Evolutionary conservation across 2,797 vertebrate genomes (phyloP), one percentile per base, ranked within the genome.

Genomic region (Setipinna tenuifilis): DNA sequence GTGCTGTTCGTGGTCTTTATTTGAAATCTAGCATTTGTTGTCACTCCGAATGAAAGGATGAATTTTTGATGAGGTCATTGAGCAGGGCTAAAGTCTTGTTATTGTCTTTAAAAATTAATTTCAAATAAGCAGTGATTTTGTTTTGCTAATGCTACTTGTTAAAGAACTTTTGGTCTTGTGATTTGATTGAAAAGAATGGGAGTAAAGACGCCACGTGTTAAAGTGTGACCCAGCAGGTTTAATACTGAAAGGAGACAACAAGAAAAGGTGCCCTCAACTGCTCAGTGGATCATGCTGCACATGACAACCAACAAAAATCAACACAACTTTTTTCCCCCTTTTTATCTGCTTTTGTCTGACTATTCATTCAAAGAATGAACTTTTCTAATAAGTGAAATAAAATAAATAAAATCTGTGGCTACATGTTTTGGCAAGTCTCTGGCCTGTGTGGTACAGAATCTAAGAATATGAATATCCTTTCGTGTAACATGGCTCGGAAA

Each of bases 301-400:
- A 19, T 17, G 35, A 78, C 6, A 21, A 17, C 50, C 50, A 54
- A 54, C 50, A n/a, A 41, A 78, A 71, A 14, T 54, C 50, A 59
- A 21, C 28, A 71, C 65, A 41, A 44, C 17, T 6, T 78, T 78
- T 78, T 19, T 68, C 19, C 35, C 12, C 65, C 65, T 78, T 78
- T 44, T 6, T 44, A 78, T 78, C 31, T 21, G 16, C 48, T 54
- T 58, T 82, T 57, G 54, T 83, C 7, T 61, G 21, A 31, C 28
- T 35, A 28, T 83, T 59, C 82, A 83, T 35, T 57, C 50, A 83
- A 54, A 83, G 48, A 31, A 83, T 58, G 50, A 58, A 58, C 50
- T 35, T 78, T 78, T 78, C 71, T 78, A 78, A 78, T 78, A 78
- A 78, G 35, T 44, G 31, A 78, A 78, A 75, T 71, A 25, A 31